Evolutionary conservation across 2,888 invertebrate genomes (phyloP), one percentile per base, ranked within the genome.

Genomic region (Ganaspis brasiliensis): DNA sequence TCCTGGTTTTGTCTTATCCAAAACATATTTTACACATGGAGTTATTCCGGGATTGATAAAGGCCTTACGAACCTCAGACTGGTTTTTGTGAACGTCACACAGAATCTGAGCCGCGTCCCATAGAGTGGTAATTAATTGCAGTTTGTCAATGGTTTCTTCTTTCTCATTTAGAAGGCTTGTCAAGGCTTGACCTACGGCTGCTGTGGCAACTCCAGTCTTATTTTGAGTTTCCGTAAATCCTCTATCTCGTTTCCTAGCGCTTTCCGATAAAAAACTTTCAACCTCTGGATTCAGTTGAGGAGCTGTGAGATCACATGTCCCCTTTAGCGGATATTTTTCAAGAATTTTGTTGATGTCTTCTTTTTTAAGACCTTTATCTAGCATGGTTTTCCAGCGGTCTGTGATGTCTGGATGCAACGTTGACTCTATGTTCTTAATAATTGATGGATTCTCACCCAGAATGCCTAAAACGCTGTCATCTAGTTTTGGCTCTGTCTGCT

Each of bases 21-120:
- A 31, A n/a, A 76, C 12, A 10, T 72, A 70, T 37, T 49, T 78
- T 2, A 78, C 52, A 10, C 49, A 19, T 24, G 70, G 75, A 16
- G 40, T 52, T 1, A 75, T 35, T 6, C 57, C 55, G 9, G 61
- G 73, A 5, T 63, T 70, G 24, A 78, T 78, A 31, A 73, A 75
- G 3, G 78, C 71, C 12, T 71, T 75, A 16, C 70, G 37, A 12
- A 72, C 26, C 1, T 45, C 57, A 24, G 72, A 67, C 14, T 70
- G 57, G 14, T 37, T 67, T 19, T 12, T 40, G 52, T 73, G 61
- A 24, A 75, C 21, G 8, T 70, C 73, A n/a, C 35, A 31, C 2
- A 71, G 19, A 8, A 78, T 31, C 55, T 75, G 72, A 9, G 67
- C 75, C 2, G 67, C 70, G 19, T 78, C 70, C 10, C 19, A 52